phyloP scores from a whole-genome alignment of 2,797 vertebrate species.

The Sebastes umbrosus region DNA sequence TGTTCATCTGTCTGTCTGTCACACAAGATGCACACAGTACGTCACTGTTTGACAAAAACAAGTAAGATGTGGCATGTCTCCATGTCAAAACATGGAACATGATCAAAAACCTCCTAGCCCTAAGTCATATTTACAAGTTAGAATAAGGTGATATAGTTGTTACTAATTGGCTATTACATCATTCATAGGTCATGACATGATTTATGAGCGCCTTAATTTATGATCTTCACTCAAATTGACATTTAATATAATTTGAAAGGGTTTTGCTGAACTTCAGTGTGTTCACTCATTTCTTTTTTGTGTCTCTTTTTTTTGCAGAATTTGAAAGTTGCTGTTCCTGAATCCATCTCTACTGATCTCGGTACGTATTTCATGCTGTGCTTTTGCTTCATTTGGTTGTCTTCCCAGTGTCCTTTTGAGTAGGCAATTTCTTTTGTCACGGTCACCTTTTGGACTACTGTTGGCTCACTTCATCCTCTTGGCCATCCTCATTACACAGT shows the following conservation, averaged over 20 bases:
- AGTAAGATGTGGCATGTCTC: not conserved
- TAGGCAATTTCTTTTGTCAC: not conserved
- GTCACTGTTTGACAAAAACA: not conserved
- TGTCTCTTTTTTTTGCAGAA: slow-evolving; percentile 79
- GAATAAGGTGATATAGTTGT: not conserved
- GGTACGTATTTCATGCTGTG: slow-evolving; percentile 79
- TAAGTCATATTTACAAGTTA: not conserved
- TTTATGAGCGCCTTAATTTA: not conserved
- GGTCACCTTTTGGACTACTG: not conserved
- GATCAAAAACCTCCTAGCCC: not conserved
- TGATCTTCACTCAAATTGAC: not conserved
- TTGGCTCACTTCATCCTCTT: not conserved
- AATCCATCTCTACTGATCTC: slow-evolving; percentile 91
- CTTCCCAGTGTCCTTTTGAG: not conserved
- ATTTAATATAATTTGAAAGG: not conserved
- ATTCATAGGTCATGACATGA: not conserved
- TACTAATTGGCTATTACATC: not conserved
- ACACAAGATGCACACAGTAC: not conserved
- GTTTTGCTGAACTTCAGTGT: not conserved
- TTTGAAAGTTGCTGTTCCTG: slow-evolving; percentile 94
- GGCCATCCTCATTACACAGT: slow-evolving; percentile 8
- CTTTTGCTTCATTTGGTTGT: slow-evolving; percentile 13
- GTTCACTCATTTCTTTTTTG: not conserved
- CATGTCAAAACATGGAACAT: not conserved
- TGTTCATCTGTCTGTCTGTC: not conserved